A percentile compares a stretch with the other conserved stretches of the same genome.
phyloP scores from a whole-genome alignment of 1,140 invertebrate genomes.

The Probaryconus sp. region DNA sequence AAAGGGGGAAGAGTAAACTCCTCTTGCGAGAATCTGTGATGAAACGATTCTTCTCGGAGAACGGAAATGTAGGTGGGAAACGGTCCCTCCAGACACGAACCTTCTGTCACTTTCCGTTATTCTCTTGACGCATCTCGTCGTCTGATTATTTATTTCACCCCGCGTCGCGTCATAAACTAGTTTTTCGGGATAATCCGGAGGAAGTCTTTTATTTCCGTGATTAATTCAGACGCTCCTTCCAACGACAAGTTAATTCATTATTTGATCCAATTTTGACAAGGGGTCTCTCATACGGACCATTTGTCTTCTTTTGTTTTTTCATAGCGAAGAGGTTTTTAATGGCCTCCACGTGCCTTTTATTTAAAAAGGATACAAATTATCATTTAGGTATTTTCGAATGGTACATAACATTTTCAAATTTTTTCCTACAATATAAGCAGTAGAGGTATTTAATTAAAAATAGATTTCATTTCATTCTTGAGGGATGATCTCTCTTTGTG shows the following conservation, averaged over 20 bases:
- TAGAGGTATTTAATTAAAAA: too few relatives aligned
- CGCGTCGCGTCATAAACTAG: too few relatives aligned
- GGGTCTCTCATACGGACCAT: not conserved
- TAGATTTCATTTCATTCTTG: too few relatives aligned
- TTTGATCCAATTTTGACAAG: constrained; percentile 19
- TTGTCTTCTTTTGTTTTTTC: not conserved
- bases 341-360: too few relatives aligned
- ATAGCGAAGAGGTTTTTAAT: too few relatives aligned
- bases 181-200: constrained; percentile 19
- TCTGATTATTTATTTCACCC: constrained; percentile 42
- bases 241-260: not conserved
- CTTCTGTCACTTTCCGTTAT: constrained; percentile 28
- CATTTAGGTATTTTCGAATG: too few relatives aligned
- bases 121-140: constrained; percentile 37
- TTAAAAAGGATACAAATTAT: too few relatives aligned
- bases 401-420: too few relatives aligned
- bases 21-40: constrained; percentile 69
- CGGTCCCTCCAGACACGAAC: too few relatives aligned
- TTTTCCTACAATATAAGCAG: too few relatives aligned
- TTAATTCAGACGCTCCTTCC: constrained; percentile 21
- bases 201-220: constrained; percentile 17
- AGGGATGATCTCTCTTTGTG: too few relatives aligned
- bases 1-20: constrained; percentile 23
- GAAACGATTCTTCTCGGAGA: constrained; percentile 43
- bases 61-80: too few relatives aligned